Evolutionary conservation across 2,888 invertebrate genomes (phyloP), one percentile per base, ranked within the genome.

Genomic region (Oligia strigilis): DNA sequence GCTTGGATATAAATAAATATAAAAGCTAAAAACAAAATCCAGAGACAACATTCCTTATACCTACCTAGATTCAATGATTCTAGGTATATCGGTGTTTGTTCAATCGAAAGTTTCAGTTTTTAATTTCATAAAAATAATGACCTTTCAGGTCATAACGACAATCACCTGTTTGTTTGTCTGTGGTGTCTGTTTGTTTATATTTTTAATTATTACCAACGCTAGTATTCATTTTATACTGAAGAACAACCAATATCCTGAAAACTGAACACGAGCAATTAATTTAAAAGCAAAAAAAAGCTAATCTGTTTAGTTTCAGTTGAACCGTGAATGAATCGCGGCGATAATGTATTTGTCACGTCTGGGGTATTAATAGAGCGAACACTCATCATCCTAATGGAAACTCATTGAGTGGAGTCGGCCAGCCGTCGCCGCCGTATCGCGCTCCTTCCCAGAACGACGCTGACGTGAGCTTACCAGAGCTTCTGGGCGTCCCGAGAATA

Each of bases 281-380:
- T 60, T 60, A 73, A 76, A 0, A 4, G 2, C 1, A 69, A 40
- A 9, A 1, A 40, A 79, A 75, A 52, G 13, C 71, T 36, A 84
- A 84, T 82, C 83, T 65, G 85, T 82, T 81, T 69, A 77, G 75
- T 85, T 89, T 88, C 87, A 88, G 87, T 88, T 84, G 80, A 87
- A 89, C 87, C 82, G 83, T 92, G 92, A 93, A 92, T 92, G 92
- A 93, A 91, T 91, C 85, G 89, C 81, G 82, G 89, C 86, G 85
- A 87, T 90, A 89, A 91, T 88, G 89, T 89, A 90, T 92, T 94
- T 92, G 93, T 94, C 92, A 93, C 90, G 91, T 91, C 89, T 91
- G 88, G 86, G 79, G 77, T 94, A 93, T 91, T 91, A 94, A 91
- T 94, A 93, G 92, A 89, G 83, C 84, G 80, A 64, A 88, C 86